These are phyloP conservation scores for Steatornis caripensis DNA, from an alignment of 2,113 vertebrate species.

Conservation along the genomic window DNA sequence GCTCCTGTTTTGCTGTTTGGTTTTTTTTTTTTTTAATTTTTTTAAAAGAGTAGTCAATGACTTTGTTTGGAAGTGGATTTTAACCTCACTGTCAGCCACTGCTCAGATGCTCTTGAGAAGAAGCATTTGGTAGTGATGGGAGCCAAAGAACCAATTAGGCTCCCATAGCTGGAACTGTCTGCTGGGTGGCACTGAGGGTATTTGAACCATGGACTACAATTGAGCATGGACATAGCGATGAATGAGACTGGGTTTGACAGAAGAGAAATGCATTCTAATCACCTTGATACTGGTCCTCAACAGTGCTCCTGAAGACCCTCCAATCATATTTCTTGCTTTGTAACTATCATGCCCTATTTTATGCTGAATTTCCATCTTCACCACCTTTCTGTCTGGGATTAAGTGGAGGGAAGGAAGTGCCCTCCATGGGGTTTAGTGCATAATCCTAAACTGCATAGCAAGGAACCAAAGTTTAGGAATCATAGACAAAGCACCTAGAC, in stretches of 20 bases:
- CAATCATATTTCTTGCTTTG: neutral
- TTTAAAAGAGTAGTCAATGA: neutral
- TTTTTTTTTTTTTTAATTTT: neutral
- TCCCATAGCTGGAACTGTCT: neutral
- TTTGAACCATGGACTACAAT: neutral
- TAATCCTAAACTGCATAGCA: neutral
- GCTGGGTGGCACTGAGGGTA: neutral
- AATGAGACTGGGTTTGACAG: neutral
- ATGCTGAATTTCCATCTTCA: neutral
- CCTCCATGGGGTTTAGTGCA: neutral
- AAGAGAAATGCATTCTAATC: neutral
- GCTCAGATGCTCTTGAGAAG: neutral
- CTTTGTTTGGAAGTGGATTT: neutral
- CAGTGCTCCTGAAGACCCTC: neutral
- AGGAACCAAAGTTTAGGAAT: neutral
- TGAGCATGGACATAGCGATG: neutral
- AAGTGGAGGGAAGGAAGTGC: neutral
- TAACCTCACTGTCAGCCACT: neutral
- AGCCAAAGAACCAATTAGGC: neutral
- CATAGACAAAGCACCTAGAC: neutral
- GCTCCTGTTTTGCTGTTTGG: neutral
- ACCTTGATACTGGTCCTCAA: neutral
- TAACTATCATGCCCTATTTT: neutral
- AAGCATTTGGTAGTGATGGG: neutral
- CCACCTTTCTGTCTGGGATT: neutral